phyloP scores from a whole-genome alignment of 2,888 invertebrate species.

The Lapara coniferarum region DNA sequence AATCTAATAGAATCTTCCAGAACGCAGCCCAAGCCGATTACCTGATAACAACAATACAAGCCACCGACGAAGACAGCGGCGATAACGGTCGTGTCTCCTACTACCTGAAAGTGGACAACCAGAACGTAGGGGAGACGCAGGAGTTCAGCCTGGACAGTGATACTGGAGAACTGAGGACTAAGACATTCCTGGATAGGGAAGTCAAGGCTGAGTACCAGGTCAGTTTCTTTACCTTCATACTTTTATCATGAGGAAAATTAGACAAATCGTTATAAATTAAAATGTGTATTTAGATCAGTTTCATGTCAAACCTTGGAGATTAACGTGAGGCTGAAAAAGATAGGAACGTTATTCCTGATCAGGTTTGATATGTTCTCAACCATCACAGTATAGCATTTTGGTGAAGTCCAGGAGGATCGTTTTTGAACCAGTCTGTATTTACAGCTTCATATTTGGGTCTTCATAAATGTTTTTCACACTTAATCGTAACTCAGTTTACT shows the following conservation, averaged over 20 bases:
- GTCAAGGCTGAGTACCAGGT: constrained; percentile 77
- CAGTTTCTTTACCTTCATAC: constrained; percentile 22
- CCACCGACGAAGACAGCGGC: constrained; percentile 91
- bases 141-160: constrained; percentile 91
- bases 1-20: constrained; percentile 49
- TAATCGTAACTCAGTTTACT: background rate
- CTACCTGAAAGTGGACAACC: constrained; percentile 90
- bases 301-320: too few relatives aligned
- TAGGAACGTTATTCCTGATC: too few relatives aligned
- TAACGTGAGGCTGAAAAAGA: too few relatives aligned
- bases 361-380: too few relatives aligned
- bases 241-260: background rate
- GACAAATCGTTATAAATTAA: too few relatives aligned
- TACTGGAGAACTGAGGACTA: constrained; percentile 91
- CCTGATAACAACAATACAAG: constrained; percentile 91
- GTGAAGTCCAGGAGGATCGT: background rate
- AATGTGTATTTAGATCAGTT: too few relatives aligned
- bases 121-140: constrained; percentile 90
- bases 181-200: constrained; percentile 91
- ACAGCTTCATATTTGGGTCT: background rate
- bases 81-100: constrained; percentile 94
- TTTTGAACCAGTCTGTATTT: too few relatives aligned
- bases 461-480: too few relatives aligned
- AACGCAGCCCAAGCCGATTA: constrained; percentile 90
- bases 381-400: background rate